Base-by-base conservation (phyloP, 2,113 vertebrate genomes). In the Antennarius striatus region DNA sequence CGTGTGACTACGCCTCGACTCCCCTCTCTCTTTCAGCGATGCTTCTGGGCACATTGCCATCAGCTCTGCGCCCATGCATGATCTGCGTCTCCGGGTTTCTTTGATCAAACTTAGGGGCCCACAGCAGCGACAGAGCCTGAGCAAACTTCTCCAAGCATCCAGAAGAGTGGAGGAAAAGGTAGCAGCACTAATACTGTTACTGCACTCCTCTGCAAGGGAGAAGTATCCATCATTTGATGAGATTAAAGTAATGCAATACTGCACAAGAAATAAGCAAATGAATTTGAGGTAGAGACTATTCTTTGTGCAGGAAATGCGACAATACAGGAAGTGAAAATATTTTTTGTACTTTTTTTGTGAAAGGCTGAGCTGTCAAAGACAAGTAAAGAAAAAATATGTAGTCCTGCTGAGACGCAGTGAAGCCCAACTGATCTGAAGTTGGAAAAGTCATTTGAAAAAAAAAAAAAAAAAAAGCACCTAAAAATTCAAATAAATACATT, bases 31-130 rank as follows among this genome's bases (percentile, higher is more conserved):
- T 30, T 30, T 46, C 56, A 71, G 70, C 83, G 73, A 59, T 75
- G 71, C 59, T 68, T 77, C 80, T 63, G 71, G 87, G 85, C 83
- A 57, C 29, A 0, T 10, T 75, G 87, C 88, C 87, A 91, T 75
- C 50, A 67, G 56, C 49, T 43, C 69, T 61, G 68, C 72, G 72
- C 65, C 74, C 79, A 43, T 43, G 42, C 71, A 61, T 70, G 63
- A 59, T 64, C 73, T 75, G 78, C 59, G 47, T 75, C 77, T 68
- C 60, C 9, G 56, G 76, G 79, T 52, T 66, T 52, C 82, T 77
- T 56, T 87, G 82, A 83, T 88, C 85, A 84, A 86, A 84, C 73
- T 51, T 40, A 30, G 72, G 65, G 72, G 57, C 75, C 71, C 70
- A 32, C 22, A 8, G 52, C 49, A 45, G 17, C 3, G n/a, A 71